Base-by-base conservation (phyloP, 2,888 invertebrate genomes). In the Andricus curvator region DNA sequence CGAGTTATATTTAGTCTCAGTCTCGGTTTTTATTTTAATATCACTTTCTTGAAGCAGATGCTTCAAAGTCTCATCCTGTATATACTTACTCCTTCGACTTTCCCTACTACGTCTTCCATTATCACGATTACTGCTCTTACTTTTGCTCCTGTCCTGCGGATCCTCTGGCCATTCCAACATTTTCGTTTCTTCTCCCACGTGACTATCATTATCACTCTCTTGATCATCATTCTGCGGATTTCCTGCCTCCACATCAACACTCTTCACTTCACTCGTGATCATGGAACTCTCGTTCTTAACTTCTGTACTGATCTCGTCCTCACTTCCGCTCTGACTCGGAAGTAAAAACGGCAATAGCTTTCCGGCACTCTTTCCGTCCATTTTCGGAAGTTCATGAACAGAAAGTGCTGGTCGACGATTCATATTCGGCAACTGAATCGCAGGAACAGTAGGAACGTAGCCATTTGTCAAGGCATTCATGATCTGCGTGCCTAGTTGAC, bases 401-500 rank as follows among this genome's bases (percentile, higher is more conserved):
- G 93, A 93, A 68, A 92, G 93, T 0, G 93, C 94, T 2, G 93
- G 91, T 70, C 95, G 91, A 78, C 94, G 91, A 79, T 93, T 94
- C 88, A 94, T 91, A 86, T 94, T 94, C 2, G 94, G 94, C 80
- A 95, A 94, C 64, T 95, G 94, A 76, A 90, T 81, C 41, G 94
- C 93, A 68, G 94, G 94, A 65, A 94, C 93, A 81, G 94, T 94
- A 2, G 91, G 85, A 29, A 91, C 90, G 15, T 88, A 88, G 81
- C 94, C 94, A 44, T 94, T 94, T 0, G 95, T 94, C 56, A 95
- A 93, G 0, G 95, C 95, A 78, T 95, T 95, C 37, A 96, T 91
- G 91, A 96, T 94, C 89, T 96, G 96, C 60, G 95, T 94, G 77
- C 95, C 95, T n/a, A 96, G 93, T 91, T 97, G 97, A 86, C 97